Evolutionary conservation across 2,797 vertebrate genomes (phyloP).

Genomic region (Onychomys arenicola): DNA sequence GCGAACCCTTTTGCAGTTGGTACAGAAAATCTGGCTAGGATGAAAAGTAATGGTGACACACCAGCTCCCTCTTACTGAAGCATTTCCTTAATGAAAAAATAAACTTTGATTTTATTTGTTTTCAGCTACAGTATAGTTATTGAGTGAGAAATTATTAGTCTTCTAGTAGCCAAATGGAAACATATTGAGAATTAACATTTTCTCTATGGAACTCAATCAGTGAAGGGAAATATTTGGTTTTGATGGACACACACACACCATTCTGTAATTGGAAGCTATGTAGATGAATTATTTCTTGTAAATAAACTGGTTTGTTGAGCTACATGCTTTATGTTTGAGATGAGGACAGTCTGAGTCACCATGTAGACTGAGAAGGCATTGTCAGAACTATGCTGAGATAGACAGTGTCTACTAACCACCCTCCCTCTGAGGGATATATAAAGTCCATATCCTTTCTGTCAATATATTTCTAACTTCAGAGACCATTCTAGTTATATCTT

Average conservation of each 20-base stretch:
- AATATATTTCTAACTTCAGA: not conserved
- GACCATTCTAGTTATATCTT: not conserved
- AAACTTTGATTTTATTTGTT: not conserved
- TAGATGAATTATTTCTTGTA: not conserved
- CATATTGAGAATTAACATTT: not conserved
- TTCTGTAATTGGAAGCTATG: not conserved
- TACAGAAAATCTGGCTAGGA: not conserved
- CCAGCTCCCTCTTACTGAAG: rapidly evolving
- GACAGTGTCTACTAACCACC: not conserved
- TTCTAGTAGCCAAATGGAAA: not conserved
- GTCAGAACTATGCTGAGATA: not conserved
- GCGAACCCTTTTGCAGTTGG: not conserved
- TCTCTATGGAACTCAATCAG: not conserved
- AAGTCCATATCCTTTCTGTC: not conserved
- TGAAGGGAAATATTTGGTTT: not conserved
- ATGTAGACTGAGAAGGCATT: too few relatives aligned
- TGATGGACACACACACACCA: not conserved
- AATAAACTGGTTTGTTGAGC: not conserved
- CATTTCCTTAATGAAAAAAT: not conserved
- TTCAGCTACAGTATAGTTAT: not conserved
- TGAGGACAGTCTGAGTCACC: not conserved
- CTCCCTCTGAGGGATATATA: too few relatives aligned
- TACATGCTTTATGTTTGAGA: not conserved
- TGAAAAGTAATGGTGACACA: not conserved
- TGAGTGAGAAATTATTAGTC: not conserved